Evolutionary conservation across 2,888 invertebrate species (phyloP).

Genomic region (Alcis repandata): DNA sequence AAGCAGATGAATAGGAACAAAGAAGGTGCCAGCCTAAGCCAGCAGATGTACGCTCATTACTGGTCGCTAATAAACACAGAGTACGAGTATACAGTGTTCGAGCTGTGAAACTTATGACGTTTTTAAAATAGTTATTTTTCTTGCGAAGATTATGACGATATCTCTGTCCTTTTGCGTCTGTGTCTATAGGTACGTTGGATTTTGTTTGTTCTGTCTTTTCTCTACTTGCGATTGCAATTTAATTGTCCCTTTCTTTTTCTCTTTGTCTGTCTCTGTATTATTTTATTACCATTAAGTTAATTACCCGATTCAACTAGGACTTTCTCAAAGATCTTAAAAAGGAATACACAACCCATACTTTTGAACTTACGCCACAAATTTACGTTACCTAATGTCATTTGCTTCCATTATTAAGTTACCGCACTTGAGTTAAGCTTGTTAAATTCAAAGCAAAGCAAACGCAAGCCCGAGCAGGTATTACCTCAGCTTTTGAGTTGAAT

Average conservation of each 20-base stretch:
- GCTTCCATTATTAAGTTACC: neutral
- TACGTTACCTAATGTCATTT: neutral
- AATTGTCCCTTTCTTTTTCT: too few relatives aligned
- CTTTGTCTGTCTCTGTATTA: too few relatives aligned
- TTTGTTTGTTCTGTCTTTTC: too few relatives aligned
- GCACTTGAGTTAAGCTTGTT: neutral
- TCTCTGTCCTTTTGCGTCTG: too few relatives aligned
- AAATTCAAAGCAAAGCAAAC: neutral
- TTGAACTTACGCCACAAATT: too few relatives aligned
- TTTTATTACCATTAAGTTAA: too few relatives aligned
- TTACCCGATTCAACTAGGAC: too few relatives aligned
- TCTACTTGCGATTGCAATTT: too few relatives aligned
- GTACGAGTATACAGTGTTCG: neutral
- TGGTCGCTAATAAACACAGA: neutral
- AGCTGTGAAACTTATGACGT: neutral
- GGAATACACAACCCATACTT: too few relatives aligned
- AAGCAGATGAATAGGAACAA: constrained; percentile 38
- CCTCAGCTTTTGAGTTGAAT: neutral
- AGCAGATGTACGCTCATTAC: constrained; percentile 29
- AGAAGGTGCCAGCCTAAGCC: constrained; percentile 4
- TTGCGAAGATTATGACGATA: neutral
- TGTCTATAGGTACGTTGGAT: too few relatives aligned
- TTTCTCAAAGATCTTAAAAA: too few relatives aligned
- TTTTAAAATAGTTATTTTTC: neutral
- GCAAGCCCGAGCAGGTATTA: neutral